Evolutionary conservation across 2,113 vertebrate genomes (phyloP).

Genomic region (Prinia subflava): DNA sequence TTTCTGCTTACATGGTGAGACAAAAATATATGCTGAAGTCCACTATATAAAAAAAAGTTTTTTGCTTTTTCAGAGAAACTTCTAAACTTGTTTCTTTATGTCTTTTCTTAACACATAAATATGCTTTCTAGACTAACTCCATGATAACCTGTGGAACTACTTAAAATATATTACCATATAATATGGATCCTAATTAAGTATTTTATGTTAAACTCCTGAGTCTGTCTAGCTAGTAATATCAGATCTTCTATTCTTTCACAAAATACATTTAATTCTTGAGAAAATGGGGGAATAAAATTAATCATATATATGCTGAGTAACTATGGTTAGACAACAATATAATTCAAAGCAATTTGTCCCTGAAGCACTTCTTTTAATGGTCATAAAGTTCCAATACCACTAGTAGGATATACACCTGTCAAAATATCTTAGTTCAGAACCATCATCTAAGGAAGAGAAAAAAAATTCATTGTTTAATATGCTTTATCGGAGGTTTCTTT

Average conservation of each 20-base stretch:
- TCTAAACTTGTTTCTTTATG: neutral
- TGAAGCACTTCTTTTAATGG: neutral
- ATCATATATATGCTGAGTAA: neutral
- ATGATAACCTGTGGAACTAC: neutral
- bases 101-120: neutral
- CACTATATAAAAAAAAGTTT: neutral
- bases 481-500: neutral
- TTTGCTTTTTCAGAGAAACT: neutral
- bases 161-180: neutral
- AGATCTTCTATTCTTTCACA: neutral
- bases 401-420: rapidly evolving
- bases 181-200: neutral
- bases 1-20: neutral
- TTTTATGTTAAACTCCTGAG: neutral
- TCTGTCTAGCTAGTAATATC: neutral
- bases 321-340: neutral
- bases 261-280: neutral
- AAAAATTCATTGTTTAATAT: neutral
- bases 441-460: neutral
- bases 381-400: neutral
- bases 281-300: neutral
- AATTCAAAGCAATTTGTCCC: neutral
- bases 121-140: neutral
- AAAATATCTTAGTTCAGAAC: neutral
- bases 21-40: neutral